A percentile compares a stretch with the other conserved stretches of the same genome.
Evolutionary conservation across 2,888 invertebrate genomes (phyloP).

Genomic region (Limnephilus marmoratus): DNA sequence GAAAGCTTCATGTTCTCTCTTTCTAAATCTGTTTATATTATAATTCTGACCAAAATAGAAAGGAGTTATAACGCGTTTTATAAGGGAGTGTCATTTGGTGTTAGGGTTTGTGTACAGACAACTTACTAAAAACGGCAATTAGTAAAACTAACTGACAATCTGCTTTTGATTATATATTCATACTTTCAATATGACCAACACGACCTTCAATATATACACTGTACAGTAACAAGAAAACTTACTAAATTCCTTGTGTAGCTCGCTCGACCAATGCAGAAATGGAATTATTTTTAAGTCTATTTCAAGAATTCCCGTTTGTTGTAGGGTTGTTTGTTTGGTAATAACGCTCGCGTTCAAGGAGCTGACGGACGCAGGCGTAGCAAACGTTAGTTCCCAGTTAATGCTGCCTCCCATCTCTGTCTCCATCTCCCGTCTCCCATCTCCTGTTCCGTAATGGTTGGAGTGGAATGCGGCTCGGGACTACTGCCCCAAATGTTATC

Average conservation of each 20-base stretch:
- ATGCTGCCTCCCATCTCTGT: not conserved
- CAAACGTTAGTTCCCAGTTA: constrained; percentile 12
- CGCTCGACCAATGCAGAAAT: not conserved
- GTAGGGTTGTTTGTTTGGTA: not conserved
- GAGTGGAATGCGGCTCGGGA: constrained; percentile 8
- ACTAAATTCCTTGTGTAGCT: not conserved
- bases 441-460: not conserved
- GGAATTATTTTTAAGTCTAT: not conserved
- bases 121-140: not conserved
- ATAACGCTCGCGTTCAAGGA: not conserved
- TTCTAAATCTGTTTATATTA: too few species aligned
- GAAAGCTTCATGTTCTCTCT: too few species aligned
- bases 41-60: too few species aligned
- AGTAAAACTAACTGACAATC: too few species aligned
- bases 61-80: too few species aligned
- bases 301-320: not conserved
- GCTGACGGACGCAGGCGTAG: not conserved
- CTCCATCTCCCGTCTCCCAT: not conserved
- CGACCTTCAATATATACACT: not conserved
- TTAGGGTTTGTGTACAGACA: too few species aligned
- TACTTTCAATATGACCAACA: too few species aligned
- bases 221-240: not conserved
- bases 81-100: too few species aligned
- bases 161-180: too few species aligned
- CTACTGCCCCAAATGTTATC: constrained; percentile 22